Evolutionary conservation across 1,140 invertebrate genomes (phyloP).

Genomic region (Drosophila athabasca): DNA sequence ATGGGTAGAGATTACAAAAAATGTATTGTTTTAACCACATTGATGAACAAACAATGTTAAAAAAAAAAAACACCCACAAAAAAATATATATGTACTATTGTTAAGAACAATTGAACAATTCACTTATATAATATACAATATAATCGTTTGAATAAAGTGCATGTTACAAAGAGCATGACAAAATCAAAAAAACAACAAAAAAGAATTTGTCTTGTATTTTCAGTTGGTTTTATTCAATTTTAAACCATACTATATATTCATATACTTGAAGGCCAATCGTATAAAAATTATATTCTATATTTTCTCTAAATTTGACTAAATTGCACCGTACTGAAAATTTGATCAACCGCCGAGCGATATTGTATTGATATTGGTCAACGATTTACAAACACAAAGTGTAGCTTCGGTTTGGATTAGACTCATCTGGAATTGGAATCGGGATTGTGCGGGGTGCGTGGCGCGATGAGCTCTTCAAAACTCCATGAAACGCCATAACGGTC

Average conservation of each 20-base stretch:
- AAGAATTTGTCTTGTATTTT: neutral
- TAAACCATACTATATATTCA: constrained; percentile 19
- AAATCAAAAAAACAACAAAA: constrained; percentile 37
- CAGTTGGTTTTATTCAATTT: constrained; percentile 8
- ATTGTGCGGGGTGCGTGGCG: neutral
- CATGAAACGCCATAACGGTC: neutral
- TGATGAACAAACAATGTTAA: constrained; percentile 41
- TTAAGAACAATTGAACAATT: constrained; percentile 38
- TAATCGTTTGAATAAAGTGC: constrained; percentile 65
- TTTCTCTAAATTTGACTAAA: constrained; percentile 25
- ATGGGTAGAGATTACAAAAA: constrained; percentile 29
- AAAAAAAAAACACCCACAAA: constrained; percentile 54
- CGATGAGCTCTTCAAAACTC: neutral
- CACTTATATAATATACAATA: constrained; percentile 50
- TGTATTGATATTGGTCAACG: constrained; percentile 4
- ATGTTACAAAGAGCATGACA: constrained; percentile 50
- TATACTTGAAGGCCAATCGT: constrained; percentile 26
- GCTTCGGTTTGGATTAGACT: constrained; percentile 26
- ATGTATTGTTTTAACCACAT: constrained; percentile 45
- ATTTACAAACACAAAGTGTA: neutral
- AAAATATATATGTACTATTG: constrained; percentile 44
- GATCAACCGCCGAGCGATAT: constrained; percentile 38
- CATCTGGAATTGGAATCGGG: constrained; percentile 13
- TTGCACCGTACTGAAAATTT: constrained; percentile 26
- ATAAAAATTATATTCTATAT: constrained; percentile 27